phyloP scores from a whole-genome alignment of 2,888 invertebrate species.

The Chaetogeoica ovagalla region DNA sequence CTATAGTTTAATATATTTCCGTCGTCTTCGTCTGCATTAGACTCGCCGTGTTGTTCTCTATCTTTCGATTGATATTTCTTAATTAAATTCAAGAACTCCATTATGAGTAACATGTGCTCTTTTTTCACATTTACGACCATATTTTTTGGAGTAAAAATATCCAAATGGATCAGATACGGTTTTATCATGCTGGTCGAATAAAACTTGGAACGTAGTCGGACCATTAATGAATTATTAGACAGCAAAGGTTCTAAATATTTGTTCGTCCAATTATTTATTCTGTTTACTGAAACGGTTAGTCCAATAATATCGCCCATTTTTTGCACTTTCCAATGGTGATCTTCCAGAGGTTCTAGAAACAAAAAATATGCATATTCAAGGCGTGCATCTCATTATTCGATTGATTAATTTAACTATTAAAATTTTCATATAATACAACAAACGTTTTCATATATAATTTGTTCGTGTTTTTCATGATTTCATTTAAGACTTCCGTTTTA shows the following conservation, averaged over 20 bases:
- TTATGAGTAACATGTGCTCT: background rate
- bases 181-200: background rate
- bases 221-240: background rate
- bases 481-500: too few species aligned
- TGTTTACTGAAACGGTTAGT: background rate
- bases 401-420: background rate
- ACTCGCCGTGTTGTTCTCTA: too few species aligned
- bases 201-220: background rate
- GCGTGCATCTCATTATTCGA: background rate
- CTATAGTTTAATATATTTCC: too few species aligned
- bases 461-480: too few species aligned
- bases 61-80: background rate
- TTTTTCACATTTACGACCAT: background rate
- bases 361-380: background rate
- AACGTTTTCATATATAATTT: too few species aligned
- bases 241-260: background rate
- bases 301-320: background rate
- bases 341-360: too few species aligned
- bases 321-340: background rate
- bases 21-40: too few species aligned
- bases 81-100: background rate
- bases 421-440: too few species aligned
- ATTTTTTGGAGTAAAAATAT: background rate
- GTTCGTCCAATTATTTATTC: background rate
- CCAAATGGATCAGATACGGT: background rate